phyloP scores from a whole-genome alignment of 2,888 invertebrate species.

The Pseudococcus jackbeardsleyi region DNA sequence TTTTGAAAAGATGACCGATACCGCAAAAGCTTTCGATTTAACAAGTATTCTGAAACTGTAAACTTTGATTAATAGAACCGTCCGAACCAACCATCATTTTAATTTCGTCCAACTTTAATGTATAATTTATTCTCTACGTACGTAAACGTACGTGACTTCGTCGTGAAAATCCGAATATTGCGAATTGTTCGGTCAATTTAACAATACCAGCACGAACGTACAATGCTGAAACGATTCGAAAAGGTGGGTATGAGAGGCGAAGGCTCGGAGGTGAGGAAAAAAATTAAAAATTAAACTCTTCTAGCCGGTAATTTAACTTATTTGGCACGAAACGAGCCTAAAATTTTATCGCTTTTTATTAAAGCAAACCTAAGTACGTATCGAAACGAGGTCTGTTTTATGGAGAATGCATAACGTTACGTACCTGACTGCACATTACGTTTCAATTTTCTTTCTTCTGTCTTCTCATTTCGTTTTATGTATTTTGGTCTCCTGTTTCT shows the following conservation, averaged over 20 bases:
- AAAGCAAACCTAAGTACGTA: not conserved
- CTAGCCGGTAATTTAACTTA: not conserved
- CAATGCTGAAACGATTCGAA: not conserved
- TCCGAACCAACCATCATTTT: not conserved
- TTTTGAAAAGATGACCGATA: not conserved
- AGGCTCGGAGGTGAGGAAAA: too few relatives aligned
- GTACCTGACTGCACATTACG: not conserved
- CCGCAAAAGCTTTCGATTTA: not conserved
- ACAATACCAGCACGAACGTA: not conserved
- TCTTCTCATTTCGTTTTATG: too few relatives aligned
- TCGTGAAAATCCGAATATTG: not conserved
- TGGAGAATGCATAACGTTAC: not conserved
- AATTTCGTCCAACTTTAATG: conserved; percentile 9
- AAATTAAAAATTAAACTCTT: not conserved
- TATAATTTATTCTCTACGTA: conserved; percentile 5
- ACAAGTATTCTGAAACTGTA: not conserved
- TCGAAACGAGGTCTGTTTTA: not conserved
- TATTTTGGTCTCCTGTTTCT: too few relatives aligned
- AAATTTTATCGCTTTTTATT: not conserved
- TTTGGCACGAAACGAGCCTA: conserved; percentile 21
- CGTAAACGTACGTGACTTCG: not conserved
- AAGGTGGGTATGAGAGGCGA: not conserved
- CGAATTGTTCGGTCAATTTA: not conserved
- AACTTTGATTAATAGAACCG: conserved; percentile 40
- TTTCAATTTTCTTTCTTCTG: not conserved